phyloP scores from a whole-genome alignment of 2,888 invertebrate species.

The Schizaphis graminum region DNA sequence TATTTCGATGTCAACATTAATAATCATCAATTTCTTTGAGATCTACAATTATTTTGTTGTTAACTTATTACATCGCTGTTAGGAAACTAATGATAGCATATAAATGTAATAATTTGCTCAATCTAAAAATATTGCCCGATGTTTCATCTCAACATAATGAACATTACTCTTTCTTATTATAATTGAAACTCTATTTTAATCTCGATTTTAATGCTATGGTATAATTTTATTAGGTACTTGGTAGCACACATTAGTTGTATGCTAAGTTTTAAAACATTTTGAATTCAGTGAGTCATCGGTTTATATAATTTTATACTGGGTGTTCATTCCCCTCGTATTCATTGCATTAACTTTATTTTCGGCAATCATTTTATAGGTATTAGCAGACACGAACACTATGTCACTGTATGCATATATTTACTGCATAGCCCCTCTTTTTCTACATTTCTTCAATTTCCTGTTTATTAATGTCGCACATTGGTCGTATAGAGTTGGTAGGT shows the following conservation, averaged over 20 bases:
- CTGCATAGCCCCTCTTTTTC: not conserved
- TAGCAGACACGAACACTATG: not conserved
- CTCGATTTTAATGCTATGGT: not conserved
- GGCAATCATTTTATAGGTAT: not conserved
- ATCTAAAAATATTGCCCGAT: not conserved
- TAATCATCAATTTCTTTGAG: not conserved
- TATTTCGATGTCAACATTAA: not conserved
- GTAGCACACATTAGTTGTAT: not conserved
- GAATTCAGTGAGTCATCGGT: slow-evolving; percentile 29
- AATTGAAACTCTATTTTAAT: not conserved
- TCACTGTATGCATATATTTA: not conserved
- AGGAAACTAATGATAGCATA: not conserved
- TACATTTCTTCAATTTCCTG: slow-evolving; percentile 32
- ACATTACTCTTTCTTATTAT: slow-evolving; percentile 5
- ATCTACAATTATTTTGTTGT: not conserved
- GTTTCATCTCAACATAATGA: slow-evolving; percentile 12
- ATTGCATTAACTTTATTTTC: not conserved
- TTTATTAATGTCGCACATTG: not conserved
- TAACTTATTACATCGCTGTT: slow-evolving; percentile 17
- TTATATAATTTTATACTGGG: slow-evolving; percentile 34
- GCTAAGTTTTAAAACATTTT: not conserved
- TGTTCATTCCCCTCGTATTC: slow-evolving; percentile 27
- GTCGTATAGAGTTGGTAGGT: not conserved
- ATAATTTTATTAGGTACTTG: not conserved
- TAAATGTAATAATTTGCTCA: not conserved